Conservation (phyloP, 2,888 invertebrate species). For the Tanypteryx hageni region DNA sequence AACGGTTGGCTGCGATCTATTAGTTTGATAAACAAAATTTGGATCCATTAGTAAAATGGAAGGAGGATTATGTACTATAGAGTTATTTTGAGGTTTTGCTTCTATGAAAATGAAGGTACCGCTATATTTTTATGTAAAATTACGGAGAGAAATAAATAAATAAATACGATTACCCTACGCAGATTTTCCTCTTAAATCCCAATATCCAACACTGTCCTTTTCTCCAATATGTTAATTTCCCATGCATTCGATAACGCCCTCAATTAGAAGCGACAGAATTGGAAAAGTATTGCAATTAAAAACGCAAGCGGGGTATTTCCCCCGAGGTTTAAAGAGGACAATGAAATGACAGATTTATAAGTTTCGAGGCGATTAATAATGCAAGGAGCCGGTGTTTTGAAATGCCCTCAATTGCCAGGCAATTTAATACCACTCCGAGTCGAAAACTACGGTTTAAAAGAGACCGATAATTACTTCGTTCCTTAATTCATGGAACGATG, state of each 20-base stretch:
- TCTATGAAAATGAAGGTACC: too few species aligned
- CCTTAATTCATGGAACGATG: conserved; percentile 16
- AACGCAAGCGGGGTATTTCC: not conserved
- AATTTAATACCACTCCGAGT: not conserved
- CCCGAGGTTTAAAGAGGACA: not conserved
- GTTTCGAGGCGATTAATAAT: conserved; percentile 31
- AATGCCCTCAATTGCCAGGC: conserved; percentile 21
- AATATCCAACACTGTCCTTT: too few species aligned
- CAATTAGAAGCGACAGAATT: not conserved
- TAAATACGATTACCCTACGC: not conserved
- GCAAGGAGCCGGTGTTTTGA: conserved; percentile 24
- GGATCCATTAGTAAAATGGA: too few species aligned
- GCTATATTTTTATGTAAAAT: too few species aligned
- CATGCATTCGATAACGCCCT: not conserved
- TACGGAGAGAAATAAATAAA: too few species aligned
- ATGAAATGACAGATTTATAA: conserved; percentile 57
- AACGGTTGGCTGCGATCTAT: too few species aligned
- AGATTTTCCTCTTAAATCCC: not conserved
- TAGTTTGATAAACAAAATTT: too few species aligned
- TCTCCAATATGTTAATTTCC: not conserved
- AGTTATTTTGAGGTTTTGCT: too few species aligned
- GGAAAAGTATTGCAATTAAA: conserved; percentile 32
- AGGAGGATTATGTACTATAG: too few species aligned
- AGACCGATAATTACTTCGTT: conserved; percentile 36
- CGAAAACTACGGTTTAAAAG: not conserved